Evolutionary conservation across 2,113 vertebrate genomes (phyloP).

Genomic region (Lathamus discolor): DNA sequence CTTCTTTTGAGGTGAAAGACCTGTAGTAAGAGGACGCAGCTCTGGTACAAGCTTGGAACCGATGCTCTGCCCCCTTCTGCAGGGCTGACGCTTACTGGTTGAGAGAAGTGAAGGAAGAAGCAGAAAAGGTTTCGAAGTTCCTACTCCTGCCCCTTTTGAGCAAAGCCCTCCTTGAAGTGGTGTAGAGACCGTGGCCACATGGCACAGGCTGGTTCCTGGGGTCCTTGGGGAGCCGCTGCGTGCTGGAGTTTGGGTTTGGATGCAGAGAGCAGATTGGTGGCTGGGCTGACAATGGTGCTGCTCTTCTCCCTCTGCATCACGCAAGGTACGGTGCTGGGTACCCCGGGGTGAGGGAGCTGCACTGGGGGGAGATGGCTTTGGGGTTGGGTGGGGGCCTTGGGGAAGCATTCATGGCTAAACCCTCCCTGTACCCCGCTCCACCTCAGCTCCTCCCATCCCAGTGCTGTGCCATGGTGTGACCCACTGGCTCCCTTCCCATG

Average conservation of each 20-base stretch:
- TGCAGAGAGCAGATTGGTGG: neutral
- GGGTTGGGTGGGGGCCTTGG: neutral
- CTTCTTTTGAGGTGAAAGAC: neutral
- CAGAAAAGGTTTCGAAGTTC: neutral
- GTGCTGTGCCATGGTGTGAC: neutral
- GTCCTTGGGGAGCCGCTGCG: neutral
- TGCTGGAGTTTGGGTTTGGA: neutral
- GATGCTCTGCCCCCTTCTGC: neutral
- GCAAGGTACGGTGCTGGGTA: fast-evolving
- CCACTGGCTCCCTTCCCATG: fast-evolving
- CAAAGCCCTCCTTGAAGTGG: too few relatives aligned
- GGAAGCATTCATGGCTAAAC: neutral
- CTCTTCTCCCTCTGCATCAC: neutral
- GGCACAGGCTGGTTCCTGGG: neutral
- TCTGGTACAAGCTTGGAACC: fast-evolving
- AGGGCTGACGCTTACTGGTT: neutral
- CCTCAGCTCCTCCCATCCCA: neutral
- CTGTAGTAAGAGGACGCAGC: neutral
- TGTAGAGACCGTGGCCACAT: neutral
- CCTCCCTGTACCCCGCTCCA: neutral
- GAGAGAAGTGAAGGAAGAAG: neutral
- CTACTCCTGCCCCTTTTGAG: neutral
- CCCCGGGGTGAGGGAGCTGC: neutral
- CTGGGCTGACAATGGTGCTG: neutral
- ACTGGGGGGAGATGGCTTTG: neutral